Evolutionary conservation across 2,888 invertebrate species (phyloP).

Genomic region (Coelogynopora nodosa): DNA sequence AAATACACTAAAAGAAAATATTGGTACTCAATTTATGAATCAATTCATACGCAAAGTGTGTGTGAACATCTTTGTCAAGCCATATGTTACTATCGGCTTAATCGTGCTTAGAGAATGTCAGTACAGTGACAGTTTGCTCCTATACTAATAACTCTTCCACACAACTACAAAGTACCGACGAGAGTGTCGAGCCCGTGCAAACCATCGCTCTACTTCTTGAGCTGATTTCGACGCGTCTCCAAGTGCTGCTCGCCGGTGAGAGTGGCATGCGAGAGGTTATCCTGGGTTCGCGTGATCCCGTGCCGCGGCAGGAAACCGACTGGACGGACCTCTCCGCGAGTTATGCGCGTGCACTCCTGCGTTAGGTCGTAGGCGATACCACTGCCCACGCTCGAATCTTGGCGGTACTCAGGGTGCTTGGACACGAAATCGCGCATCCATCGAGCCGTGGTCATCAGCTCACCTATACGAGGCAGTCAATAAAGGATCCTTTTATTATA

Average conservation of each 20-base stretch:
- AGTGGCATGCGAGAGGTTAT: conserved; percentile 35
- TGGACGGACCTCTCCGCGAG: not conserved
- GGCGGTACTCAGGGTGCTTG: conserved; percentile 80
- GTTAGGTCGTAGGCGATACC: conserved; percentile 84
- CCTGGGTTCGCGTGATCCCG: not conserved
- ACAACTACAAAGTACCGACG: no score
- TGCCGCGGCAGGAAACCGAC: not conserved
- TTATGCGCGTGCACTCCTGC: not conserved
- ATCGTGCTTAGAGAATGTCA: no score
- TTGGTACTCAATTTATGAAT: no score
- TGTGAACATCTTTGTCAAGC: no score
- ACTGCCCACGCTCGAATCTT: conserved; percentile 83
- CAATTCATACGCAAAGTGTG: no score
- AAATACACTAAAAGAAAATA: no score
- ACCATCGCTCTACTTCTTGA: conserved; percentile 1
- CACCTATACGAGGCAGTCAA: no score
- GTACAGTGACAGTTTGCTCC: no score
- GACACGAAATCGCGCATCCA: conserved; percentile 88
- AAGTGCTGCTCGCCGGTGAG: conserved; percentile 26
- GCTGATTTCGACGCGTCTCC: not conserved
- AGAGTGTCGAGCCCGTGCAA: no score
- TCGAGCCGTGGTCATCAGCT: conserved; percentile 83
- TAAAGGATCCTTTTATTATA: no score
- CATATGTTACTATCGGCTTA: no score
- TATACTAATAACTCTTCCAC: no score